Conservation (phyloP, 2,113 vertebrate species). For the Cairina moschata region DNA sequence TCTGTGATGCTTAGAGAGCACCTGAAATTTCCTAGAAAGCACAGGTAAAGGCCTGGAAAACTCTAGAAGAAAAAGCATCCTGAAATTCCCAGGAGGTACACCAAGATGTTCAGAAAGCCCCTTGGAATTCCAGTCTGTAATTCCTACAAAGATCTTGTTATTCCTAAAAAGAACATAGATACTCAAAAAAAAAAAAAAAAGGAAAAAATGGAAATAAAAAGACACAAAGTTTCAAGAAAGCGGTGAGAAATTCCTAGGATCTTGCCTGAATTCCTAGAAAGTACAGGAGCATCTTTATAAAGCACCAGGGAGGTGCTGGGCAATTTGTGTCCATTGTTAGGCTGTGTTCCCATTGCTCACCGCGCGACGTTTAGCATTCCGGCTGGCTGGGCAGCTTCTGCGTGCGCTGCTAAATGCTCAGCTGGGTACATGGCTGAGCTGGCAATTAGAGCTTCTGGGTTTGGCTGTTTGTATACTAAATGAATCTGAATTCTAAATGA, state of each 20-base stretch:
- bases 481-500: too few relatives aligned
- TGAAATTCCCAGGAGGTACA: background rate
- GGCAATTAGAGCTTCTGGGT: background rate
- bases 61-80: background rate
- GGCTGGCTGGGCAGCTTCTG: background rate
- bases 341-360: background rate
- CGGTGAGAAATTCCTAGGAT: background rate
- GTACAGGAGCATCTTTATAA: background rate
- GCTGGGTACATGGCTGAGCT: rapidly evolving
- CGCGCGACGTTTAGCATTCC: background rate
- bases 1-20: background rate
- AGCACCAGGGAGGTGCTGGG: background rate
- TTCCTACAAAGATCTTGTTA: background rate
- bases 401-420: rapidly evolving
- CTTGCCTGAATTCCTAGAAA: background rate
- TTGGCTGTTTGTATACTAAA: background rate
- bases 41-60: background rate
- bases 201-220: too few relatives aligned
- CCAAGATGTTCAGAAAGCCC: background rate
- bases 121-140: background rate
- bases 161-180: background rate
- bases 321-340: rapidly evolving
- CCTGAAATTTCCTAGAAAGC: background rate
- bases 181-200: background rate
- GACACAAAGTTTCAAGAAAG: background rate